Evolutionary conservation across 2,888 invertebrate species (phyloP).

Genomic region (Leucania comma): DNA sequence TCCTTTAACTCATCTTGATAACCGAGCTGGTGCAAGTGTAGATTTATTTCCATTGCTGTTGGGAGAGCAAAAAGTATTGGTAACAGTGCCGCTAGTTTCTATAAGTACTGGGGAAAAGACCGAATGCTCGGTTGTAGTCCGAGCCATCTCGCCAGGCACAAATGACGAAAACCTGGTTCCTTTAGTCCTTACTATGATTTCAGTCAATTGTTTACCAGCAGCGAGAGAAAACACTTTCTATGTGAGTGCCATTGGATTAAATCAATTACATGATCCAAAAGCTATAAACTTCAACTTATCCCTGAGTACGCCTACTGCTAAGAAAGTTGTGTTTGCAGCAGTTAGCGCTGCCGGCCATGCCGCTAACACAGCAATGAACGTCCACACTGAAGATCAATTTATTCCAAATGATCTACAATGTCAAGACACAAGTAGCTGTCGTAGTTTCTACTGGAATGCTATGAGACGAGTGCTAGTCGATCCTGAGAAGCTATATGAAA

Average conservation of each 20-base stretch:
- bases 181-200: slow-evolving; percentile 80
- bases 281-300: slow-evolving; percentile 81
- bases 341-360: slow-evolving; percentile 75
- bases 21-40: slow-evolving; percentile 81
- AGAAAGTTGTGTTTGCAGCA: slow-evolving; percentile 81
- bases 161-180: slow-evolving; percentile 69
- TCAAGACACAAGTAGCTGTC: slow-evolving; percentile 68
- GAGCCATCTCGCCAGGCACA: slow-evolving; percentile 66
- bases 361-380: slow-evolving; percentile 74
- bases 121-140: slow-evolving; percentile 73
- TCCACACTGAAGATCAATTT: slow-evolving; percentile 78
- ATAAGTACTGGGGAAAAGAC: slow-evolving; percentile 72
- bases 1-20: slow-evolving; percentile 78
- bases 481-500: slow-evolving; percentile 67
- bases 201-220: slow-evolving; percentile 82
- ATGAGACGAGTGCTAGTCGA: slow-evolving; percentile 84
- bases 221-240: slow-evolving; percentile 82
- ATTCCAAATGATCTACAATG: slow-evolving; percentile 74
- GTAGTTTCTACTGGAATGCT: slow-evolving; percentile 83
- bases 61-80: slow-evolving; percentile 77
- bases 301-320: slow-evolving; percentile 72
- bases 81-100: slow-evolving; percentile 71
- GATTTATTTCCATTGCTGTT: slow-evolving; percentile 83
- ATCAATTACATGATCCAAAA: slow-evolving; percentile 69
- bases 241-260: slow-evolving; percentile 79